Percentiles rank a stretch among this genome's conserved stretches.
Conservation (phyloP, 2,113 vertebrate genomes). For the Nerophis ophidion region DNA sequence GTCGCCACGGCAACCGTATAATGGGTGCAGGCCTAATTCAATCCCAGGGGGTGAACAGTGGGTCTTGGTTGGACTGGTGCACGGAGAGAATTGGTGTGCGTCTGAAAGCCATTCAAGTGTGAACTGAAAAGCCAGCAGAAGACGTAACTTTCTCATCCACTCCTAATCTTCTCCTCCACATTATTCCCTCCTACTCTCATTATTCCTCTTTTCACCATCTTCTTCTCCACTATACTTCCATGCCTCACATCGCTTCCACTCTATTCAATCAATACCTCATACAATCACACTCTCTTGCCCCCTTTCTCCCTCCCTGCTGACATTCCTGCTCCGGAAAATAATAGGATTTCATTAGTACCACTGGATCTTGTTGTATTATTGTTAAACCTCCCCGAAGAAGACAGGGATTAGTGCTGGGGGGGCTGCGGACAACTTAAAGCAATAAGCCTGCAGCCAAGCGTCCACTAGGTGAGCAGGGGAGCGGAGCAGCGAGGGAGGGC, state of each 20-base stretch:
- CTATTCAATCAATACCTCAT: slow-evolving; percentile 60
- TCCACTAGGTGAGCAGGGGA: slow-evolving; percentile 43
- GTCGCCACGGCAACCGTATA: slow-evolving; percentile 92
- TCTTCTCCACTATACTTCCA: slow-evolving; percentile 25
- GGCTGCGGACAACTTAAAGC: slow-evolving; percentile 65
- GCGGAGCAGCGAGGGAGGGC: slow-evolving; percentile 26
- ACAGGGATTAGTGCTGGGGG: slow-evolving; percentile 55
- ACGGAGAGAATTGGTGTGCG: slow-evolving; percentile 53
- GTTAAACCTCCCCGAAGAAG: slow-evolving; percentile 69
- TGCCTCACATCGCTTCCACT: slow-evolving; percentile 27
- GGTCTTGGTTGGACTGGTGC: slow-evolving; percentile 44
- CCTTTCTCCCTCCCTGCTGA: slow-evolving; percentile 37
- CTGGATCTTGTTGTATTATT: slow-evolving; percentile 70
- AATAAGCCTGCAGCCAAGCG: slow-evolving; percentile 54
- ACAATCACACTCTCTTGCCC: slow-evolving; percentile 38
- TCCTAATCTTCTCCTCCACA: slow-evolving; percentile 28
- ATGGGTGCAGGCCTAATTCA: slow-evolving; percentile 88
- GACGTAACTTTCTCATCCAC: slow-evolving; percentile 47
- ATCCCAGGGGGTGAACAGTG: slow-evolving; percentile 71
- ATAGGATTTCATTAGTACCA: slow-evolving; percentile 79
- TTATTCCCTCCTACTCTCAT: slow-evolving; percentile 8
- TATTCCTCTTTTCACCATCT: slow-evolving; percentile 22
- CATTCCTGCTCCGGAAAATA: slow-evolving; percentile 73
- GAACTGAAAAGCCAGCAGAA: slow-evolving; percentile 51
- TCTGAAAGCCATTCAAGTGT: slow-evolving; percentile 57